Conservation (phyloP, 2,888 invertebrate species). For the Thera britannica region DNA sequence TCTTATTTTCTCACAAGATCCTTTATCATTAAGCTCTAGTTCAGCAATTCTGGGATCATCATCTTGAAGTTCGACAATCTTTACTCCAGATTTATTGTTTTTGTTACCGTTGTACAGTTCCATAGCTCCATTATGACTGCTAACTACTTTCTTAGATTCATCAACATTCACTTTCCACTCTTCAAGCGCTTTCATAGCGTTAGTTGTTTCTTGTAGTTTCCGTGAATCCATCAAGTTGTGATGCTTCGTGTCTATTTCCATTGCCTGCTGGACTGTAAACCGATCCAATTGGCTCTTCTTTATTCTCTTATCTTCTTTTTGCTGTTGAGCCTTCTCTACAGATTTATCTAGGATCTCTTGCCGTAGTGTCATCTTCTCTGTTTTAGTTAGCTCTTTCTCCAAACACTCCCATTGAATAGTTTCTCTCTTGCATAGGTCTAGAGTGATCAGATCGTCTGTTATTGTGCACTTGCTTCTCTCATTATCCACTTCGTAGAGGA, state of each 20-base stretch:
- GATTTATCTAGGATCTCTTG: slow-evolving; percentile 83
- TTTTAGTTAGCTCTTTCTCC: slow-evolving; percentile 82
- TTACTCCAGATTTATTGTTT: slow-evolving; percentile 30
- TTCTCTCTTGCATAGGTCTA: slow-evolving; percentile 87
- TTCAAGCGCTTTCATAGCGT: slow-evolving; percentile 88
- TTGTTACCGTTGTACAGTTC: slow-evolving; percentile 22
- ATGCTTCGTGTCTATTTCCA: slow-evolving; percentile 79
- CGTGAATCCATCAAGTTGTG: slow-evolving; percentile 86
- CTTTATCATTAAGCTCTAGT: slow-evolving; percentile 13
- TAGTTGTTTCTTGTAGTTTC: slow-evolving; percentile 85
- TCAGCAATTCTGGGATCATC: slow-evolving; percentile 27
- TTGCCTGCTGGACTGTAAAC: slow-evolving; percentile 77
- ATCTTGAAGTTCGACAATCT: slow-evolving; percentile 30
- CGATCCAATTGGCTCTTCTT: slow-evolving; percentile 84
- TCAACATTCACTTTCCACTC: slow-evolving; percentile 76
- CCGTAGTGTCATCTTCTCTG: slow-evolving; percentile 83
- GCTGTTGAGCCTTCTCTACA: slow-evolving; percentile 82
- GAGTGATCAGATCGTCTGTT: slow-evolving; percentile 85
- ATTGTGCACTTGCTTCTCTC: slow-evolving; percentile 87
- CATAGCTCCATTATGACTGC: slow-evolving; percentile 19
- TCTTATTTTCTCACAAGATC: slow-evolving; percentile 11
- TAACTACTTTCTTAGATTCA: slow-evolving; percentile 35
- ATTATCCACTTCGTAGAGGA: slow-evolving; percentile 86
- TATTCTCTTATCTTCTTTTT: slow-evolving; percentile 78
- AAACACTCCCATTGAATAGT: slow-evolving; percentile 83